Conservation (phyloP, 2,888 invertebrate genomes). For the Erannis defoliaria region DNA sequence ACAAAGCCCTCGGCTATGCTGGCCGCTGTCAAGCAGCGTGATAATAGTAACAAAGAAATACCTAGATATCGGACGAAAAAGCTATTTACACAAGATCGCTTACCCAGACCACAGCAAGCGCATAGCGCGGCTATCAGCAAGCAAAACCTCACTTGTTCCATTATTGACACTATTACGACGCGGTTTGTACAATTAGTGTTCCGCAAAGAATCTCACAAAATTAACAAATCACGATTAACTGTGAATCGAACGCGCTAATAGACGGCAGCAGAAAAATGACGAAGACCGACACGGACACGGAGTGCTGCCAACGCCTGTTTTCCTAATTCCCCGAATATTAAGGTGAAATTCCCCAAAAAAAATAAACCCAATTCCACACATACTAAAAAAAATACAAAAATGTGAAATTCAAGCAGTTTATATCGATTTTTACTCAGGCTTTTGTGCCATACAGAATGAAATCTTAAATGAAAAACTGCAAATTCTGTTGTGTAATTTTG, state of each 20-base stretch:
- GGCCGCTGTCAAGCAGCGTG: slow-evolving; percentile 46
- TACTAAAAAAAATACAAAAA: no score
- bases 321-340: no score
- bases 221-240: slow-evolving; percentile 55
- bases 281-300: not conserved
- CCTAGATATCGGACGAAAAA: slow-evolving; percentile 46
- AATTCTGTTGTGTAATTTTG: no score
- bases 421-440: no score
- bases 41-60: slow-evolving; percentile 66
- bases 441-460: no score
- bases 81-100: slow-evolving; percentile 42
- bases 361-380: no score
- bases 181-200: slow-evolving; percentile 40
- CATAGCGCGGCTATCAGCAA: slow-evolving; percentile 68
- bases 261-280: slow-evolving; percentile 35
- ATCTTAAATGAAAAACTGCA: no score
- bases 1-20: slow-evolving; percentile 51
- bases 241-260: slow-evolving; percentile 51
- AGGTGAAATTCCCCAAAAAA: no score
- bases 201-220: slow-evolving; percentile 58
- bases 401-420: no score
- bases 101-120: slow-evolving; percentile 68
- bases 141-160: slow-evolving; percentile 68
- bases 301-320: no score
- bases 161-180: slow-evolving; percentile 54